Base-by-base conservation (phyloP, 2,888 invertebrate species). In the Spodoptera picta region DNA sequence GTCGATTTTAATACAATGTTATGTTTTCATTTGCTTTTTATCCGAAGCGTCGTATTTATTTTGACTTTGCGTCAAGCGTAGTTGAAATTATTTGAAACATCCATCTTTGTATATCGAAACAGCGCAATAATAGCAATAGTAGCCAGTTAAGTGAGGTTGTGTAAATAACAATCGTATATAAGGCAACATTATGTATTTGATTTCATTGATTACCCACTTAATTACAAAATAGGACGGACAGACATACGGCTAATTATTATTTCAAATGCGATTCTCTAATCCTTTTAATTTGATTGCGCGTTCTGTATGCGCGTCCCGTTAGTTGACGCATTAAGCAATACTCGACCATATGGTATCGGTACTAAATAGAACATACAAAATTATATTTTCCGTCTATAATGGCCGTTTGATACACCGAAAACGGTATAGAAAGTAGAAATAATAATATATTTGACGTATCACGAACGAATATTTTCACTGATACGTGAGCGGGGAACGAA, bases 401-500 rank as follows among this genome's bases (percentile, higher is more conserved):
- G 79, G 73, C 74, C 77, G 76, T 82, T 86, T 70, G 68, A 69
- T 74, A 80, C 73, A 80, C 87, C 90, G 70, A 89, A 92, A 91
- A 87, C 77, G 90, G 90, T 72, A 80, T 89, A 91, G 93, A 93
- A 94, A 94, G 93, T 87, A 78, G 67, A 75, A 79, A 84, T 87
- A 87, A 87, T 90, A 91, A 84, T 83, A 87, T 83, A 87, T 88
- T 89, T 87, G 87, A 87, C 80, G 81, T 84, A 81, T 83, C 86
- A 87, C 85, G 83, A 85, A 84, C 84, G 86, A 85, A 88, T 87
- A 91, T 92, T 91, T 90, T 90, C 86, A 87, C 86, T 70, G 79
- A 81, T 80, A 91, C 92, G 91, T 92, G 90, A 88, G 84, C 88
- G 82, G 91, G 7, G 89, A 86, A 83, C 81, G 83, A 79, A 87